phyloP scores from a whole-genome alignment of 2,797 vertebrate genomes.

The Myiotriccus ornatus region DNA sequence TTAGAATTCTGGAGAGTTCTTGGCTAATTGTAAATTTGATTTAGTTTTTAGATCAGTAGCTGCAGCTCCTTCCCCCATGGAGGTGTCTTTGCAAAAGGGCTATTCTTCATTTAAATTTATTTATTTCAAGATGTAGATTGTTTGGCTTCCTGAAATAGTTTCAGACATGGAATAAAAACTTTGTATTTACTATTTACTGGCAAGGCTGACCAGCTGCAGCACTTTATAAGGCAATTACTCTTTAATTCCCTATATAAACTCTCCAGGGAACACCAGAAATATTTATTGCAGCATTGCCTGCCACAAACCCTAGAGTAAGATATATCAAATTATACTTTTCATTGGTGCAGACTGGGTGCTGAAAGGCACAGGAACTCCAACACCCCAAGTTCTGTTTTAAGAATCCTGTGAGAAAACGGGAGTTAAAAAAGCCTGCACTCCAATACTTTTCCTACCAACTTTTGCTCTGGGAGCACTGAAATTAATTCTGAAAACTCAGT shows the following conservation, averaged over 20 bases:
- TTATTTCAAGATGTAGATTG: neutral
- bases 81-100: neutral
- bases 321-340: neutral
- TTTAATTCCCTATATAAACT: neutral
- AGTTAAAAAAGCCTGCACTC: neutral
- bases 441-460: neutral
- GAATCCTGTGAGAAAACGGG: neutral
- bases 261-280: neutral
- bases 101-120: neutral
- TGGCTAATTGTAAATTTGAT: neutral
- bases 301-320: neutral
- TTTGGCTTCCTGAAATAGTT: conserved; percentile 10
- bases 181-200: neutral
- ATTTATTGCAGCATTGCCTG: neutral
- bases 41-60: neutral
- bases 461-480: neutral
- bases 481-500: neutral
- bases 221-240: conserved; percentile 6
- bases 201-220: neutral
- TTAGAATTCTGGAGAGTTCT: neutral
- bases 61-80: neutral
- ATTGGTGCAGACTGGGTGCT: neutral
- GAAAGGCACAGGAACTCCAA: neutral
- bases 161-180: neutral
- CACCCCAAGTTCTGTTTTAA: neutral